These are phyloP conservation scores for Boloria selene DNA, from an alignment of 2,888 invertebrate species.

Conservation along the genomic window DNA sequence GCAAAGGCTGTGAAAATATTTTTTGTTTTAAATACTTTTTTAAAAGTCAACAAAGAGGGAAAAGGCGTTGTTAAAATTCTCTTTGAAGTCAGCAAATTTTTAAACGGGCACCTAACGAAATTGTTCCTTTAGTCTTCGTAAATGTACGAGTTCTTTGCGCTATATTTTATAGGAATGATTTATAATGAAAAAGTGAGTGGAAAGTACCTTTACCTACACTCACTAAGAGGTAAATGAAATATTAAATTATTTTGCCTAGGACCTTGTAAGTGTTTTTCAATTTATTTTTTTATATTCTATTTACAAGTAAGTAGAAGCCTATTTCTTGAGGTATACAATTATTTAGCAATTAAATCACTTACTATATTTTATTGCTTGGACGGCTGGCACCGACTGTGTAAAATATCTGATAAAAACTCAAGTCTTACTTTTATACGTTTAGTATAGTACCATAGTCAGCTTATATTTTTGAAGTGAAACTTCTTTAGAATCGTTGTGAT, in stretches of 20 bases:
- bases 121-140: slow-evolving; percentile 77
- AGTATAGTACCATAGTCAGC: too few relatives aligned
- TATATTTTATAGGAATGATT: slow-evolving; percentile 55
- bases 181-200: slow-evolving; percentile 28
- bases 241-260: background rate
- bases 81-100: slow-evolving; percentile 77
- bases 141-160: slow-evolving; percentile 67
- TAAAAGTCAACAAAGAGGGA: slow-evolving; percentile 69
- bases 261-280: background rate
- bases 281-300: background rate
- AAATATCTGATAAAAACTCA: too few relatives aligned
- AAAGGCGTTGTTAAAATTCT: slow-evolving; percentile 70
- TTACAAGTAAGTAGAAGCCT: too few relatives aligned
- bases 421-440: too few relatives aligned
- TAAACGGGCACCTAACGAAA: slow-evolving; percentile 75
- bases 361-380: too few relatives aligned
- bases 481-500: too few relatives aligned
- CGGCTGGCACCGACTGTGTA: too few relatives aligned
- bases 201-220: slow-evolving; percentile 14
- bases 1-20: slow-evolving; percentile 38
- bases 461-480: too few relatives aligned
- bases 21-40: slow-evolving; percentile 62
- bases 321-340: too few relatives aligned
- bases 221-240: background rate
- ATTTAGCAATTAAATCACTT: too few relatives aligned